Evolutionary conservation across 2,888 invertebrate species (phyloP).

Genomic region (Morpho achilles): DNA sequence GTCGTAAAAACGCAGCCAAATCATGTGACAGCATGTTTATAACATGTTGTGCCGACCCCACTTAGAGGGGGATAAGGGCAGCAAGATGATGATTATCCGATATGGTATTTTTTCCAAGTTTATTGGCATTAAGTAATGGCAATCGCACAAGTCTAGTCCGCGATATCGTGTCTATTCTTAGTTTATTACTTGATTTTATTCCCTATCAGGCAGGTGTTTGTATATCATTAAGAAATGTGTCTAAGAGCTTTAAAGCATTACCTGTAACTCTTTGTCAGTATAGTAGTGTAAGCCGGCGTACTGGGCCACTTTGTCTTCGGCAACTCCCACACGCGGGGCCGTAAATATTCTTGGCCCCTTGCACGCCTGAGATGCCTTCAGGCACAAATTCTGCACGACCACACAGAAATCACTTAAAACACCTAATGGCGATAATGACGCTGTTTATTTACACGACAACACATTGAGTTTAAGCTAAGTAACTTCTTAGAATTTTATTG

Average conservation of each 20-base stretch:
- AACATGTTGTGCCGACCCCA: no score
- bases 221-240: not conserved
- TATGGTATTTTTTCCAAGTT: no score
- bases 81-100: no score
- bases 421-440: constrained; percentile 44
- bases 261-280: constrained; percentile 94
- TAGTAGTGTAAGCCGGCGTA: constrained; percentile 95
- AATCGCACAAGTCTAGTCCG: no score
- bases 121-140: no score
- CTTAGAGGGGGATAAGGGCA: no score
- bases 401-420: constrained; percentile 52
- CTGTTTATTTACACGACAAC: constrained; percentile 43
- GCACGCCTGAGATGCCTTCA: constrained; percentile 93
- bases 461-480: constrained; percentile 24
- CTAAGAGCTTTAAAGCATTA: constrained; percentile 36
- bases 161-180: no score
- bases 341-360: constrained; percentile 89
- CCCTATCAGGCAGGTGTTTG: not conserved
- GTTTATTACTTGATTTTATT: not conserved
- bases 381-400: constrained; percentile 94
- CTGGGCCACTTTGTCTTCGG: constrained; percentile 94
- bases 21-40: no score
- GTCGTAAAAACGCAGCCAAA: no score
- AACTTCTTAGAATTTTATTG: constrained; percentile 18
- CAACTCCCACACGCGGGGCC: constrained; percentile 91